Percentiles rank a stretch among this genome's conserved stretches.
Conservation (phyloP, 2,888 invertebrate species). For the Prosapia bicincta region DNA sequence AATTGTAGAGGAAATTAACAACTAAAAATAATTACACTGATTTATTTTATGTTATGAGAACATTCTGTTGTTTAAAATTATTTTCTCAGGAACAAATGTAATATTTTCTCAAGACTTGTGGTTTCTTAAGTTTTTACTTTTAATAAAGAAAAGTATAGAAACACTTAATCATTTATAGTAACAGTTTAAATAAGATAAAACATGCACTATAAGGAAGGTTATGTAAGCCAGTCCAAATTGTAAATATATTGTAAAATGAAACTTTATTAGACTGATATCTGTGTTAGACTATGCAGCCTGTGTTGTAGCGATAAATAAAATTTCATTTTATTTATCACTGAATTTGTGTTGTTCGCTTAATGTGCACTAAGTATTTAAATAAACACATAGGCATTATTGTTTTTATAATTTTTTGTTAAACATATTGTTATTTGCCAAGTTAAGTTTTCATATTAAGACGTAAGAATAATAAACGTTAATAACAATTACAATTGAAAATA, state of each 20-base stretch:
- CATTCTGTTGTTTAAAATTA: background rate
- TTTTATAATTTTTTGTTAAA: background rate
- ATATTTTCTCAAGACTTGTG: background rate
- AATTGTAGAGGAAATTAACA: background rate
- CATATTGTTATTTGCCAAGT: background rate
- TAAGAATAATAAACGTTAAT: background rate
- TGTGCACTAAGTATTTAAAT: background rate
- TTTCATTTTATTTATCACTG: background rate
- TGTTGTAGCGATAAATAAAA: background rate
- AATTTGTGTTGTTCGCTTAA: background rate
- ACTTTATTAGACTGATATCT: slow-evolving; percentile 2
- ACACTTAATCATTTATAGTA: too few relatives aligned
- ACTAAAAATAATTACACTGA: background rate
- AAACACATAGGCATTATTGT: background rate
- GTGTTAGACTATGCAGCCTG: background rate
- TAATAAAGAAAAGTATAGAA: too few relatives aligned
- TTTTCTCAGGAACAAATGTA: too few relatives aligned
- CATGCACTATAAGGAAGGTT: background rate
- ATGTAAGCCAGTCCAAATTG: background rate
- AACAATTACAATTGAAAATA: too few relatives aligned
- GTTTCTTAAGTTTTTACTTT: too few relatives aligned
- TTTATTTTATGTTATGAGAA: background rate
- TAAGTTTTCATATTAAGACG: background rate
- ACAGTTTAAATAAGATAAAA: background rate
- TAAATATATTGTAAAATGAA: background rate